These are phyloP conservation scores for Busseola fusca DNA, from an alignment of 2,888 invertebrate genomes.

Conservation along the genomic window DNA sequence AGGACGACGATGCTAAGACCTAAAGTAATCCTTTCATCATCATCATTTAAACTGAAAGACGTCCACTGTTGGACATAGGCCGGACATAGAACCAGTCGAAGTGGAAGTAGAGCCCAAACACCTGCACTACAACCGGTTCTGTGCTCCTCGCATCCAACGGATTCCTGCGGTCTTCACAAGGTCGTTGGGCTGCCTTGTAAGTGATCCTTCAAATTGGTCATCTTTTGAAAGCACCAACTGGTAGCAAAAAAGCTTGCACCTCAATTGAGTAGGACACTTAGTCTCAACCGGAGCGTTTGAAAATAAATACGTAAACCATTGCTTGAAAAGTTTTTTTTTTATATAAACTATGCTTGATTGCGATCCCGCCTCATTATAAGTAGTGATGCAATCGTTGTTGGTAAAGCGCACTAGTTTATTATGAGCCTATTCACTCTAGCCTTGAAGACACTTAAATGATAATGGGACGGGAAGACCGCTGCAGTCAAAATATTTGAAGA, in stretches of 20 bases:
- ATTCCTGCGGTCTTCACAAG: background rate
- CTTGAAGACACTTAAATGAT: too few species aligned
- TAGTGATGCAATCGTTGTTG: too few species aligned
- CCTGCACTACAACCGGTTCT: background rate
- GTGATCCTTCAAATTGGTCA: background rate
- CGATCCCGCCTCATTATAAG: too few species aligned
- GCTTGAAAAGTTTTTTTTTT: background rate
- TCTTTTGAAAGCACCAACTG: background rate
- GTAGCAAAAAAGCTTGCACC: background rate
- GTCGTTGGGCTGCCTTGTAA: background rate
- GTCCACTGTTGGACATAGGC: background rate
- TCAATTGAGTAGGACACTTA: background rate
- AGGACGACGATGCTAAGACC: background rate
- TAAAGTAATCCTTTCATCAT: background rate
- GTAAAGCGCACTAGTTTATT: too few species aligned
- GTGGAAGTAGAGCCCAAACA: background rate
- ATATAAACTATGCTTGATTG: too few species aligned
- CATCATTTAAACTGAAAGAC: background rate
- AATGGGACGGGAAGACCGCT: too few species aligned
- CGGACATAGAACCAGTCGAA: too few species aligned
- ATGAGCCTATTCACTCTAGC: too few species aligned
- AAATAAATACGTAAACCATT: background rate
- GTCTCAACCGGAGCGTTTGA: background rate
- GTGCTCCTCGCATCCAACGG: background rate
- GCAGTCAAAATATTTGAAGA: background rate